Evolutionary conservation across 2,797 vertebrate species (phyloP).

Genomic region (Neomorphus geoffroyi): DNA sequence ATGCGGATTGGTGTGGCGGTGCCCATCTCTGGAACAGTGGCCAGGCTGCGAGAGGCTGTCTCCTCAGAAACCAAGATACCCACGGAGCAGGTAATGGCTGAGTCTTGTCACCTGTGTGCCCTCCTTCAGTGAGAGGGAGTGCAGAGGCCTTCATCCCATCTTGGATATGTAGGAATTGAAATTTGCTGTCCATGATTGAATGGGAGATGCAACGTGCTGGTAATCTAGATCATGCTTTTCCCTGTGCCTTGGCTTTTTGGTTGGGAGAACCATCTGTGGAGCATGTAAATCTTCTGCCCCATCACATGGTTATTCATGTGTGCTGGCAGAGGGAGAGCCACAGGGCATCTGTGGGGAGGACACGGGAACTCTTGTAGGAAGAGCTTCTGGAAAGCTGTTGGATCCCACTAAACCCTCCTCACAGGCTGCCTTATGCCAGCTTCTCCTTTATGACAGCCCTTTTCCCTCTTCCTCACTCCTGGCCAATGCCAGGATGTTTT

Average conservation of each 20-base stretch:
- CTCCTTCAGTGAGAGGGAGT: accelerated
- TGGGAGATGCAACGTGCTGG: not conserved
- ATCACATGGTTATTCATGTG: accelerated
- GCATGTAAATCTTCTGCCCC: not conserved
- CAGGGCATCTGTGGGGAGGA: accelerated
- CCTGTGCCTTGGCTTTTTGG: not conserved
- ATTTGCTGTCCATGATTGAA: accelerated
- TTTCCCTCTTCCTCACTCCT: not conserved
- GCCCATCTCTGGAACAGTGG: constrained; percentile 90
- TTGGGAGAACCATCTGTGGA: not conserved
- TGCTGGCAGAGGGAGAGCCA: not conserved
- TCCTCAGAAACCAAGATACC: constrained; percentile 97
- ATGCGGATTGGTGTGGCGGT: constrained; percentile 96
- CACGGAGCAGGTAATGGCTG: constrained; percentile 87
- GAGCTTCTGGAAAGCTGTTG: not conserved
- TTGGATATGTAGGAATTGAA: accelerated
- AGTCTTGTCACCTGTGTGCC: not conserved
- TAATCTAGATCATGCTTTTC: not conserved
- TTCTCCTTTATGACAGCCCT: not conserved
- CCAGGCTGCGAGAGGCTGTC: constrained; percentile 91
- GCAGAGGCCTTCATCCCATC: not conserved
- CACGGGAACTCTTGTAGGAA: not conserved
- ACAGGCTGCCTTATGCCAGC: not conserved
- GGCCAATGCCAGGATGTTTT: not conserved
- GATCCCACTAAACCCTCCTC: not conserved